phyloP scores from a whole-genome alignment of 2,113 vertebrate genomes.

The Fulica atra region DNA sequence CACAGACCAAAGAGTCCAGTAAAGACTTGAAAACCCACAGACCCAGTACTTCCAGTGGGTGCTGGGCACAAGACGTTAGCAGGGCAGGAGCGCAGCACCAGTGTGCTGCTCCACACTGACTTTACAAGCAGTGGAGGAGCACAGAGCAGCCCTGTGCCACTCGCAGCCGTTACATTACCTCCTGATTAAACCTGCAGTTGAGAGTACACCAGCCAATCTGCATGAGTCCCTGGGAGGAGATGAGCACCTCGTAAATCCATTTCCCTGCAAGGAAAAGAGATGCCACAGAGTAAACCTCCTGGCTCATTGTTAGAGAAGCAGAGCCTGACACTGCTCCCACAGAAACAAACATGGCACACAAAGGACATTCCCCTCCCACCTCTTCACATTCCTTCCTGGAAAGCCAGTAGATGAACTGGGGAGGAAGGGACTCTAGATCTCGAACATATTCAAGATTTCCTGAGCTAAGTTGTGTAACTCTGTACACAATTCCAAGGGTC shows the following conservation, averaged over 20 bases:
- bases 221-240: conserved; percentile 99
- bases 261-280: conserved; percentile 81
- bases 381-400: neutral
- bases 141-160: neutral
- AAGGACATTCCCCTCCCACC: neutral
- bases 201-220: conserved; percentile 99
- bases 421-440: neutral
- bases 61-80: neutral
- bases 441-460: neutral
- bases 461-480: neutral
- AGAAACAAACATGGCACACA: neutral
- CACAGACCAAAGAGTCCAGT: neutral
- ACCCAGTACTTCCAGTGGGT: neutral
- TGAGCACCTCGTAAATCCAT: conserved; percentile 97
- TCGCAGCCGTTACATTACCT: conserved; percentile 76
- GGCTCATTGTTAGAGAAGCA: neutral
- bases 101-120: neutral
- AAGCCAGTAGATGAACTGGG: neutral
- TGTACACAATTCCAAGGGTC: neutral
- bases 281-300: neutral
- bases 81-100: neutral
- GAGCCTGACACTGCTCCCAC: neutral
- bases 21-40: neutral
- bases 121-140: neutral
- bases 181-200: conserved; percentile 97